Evolutionary conservation across 2,113 vertebrate genomes (phyloP).

Genomic region (Prunella himalayana): DNA sequence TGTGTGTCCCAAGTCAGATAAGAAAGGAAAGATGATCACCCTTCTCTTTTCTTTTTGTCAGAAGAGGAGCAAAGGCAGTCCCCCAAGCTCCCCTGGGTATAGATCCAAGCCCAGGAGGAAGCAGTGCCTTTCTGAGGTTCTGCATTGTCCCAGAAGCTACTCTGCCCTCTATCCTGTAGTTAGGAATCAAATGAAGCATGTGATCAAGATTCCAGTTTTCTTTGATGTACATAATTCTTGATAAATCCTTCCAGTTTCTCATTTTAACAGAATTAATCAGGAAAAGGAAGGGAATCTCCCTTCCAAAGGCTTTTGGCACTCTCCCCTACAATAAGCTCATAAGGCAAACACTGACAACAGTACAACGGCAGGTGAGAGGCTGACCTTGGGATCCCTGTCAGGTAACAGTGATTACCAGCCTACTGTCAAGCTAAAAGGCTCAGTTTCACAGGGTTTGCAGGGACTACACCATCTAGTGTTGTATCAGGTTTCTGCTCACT

Average conservation of each 20-base stretch:
- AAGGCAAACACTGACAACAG: neutral
- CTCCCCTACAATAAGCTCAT: neutral
- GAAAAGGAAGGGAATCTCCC: neutral
- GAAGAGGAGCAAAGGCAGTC: neutral
- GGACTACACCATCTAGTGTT: neutral
- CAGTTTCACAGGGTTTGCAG: neutral
- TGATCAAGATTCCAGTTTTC: neutral
- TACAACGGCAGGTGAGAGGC: neutral
- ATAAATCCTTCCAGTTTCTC: neutral
- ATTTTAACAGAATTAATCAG: neutral
- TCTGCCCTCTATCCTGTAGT: neutral
- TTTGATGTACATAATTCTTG: neutral
- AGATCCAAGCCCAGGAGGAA: neutral
- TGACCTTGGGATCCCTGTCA: neutral
- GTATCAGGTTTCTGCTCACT: neutral
- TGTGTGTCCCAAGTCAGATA: neutral
- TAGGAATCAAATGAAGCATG: neutral
- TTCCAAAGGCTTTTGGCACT: neutral
- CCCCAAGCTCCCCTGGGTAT: rapidly evolving
- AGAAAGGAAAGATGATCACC: neutral
- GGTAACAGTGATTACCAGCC: neutral
- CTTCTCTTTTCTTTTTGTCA: neutral
- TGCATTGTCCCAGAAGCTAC: neutral
- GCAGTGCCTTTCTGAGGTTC: neutral
- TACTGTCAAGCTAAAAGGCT: neutral